phyloP scores from a whole-genome alignment of 1,140 invertebrate genomes.

The Metaphire vulgaris region DNA sequence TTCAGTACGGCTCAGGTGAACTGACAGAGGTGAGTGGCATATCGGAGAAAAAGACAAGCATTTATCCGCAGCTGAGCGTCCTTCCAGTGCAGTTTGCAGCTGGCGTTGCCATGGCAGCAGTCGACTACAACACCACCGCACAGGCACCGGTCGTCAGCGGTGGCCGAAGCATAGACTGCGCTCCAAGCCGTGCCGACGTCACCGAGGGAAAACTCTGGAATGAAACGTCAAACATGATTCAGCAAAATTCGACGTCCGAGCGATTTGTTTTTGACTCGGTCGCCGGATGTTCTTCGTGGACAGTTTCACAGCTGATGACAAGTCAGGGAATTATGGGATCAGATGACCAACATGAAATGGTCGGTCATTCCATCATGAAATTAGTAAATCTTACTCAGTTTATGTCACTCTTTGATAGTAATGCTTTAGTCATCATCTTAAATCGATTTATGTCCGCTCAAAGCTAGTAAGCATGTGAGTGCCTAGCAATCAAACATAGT shows the following conservation, averaged over 20 bases:
- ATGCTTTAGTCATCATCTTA: too few relatives aligned
- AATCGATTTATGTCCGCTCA: too few relatives aligned
- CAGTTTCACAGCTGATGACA: not conserved
- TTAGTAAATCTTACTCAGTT: too few relatives aligned
- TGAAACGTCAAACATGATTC: not conserved
- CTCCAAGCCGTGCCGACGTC: not conserved
- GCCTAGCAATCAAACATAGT: too few relatives aligned
- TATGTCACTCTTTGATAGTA: too few relatives aligned
- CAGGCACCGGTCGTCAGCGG: not conserved
- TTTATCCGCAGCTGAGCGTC: not conserved
- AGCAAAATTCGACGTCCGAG: not conserved
- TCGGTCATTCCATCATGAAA: too few relatives aligned
- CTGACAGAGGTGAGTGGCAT: not conserved
- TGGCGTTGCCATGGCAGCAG: not conserved
- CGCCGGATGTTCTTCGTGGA: not conserved
- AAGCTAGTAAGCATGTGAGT: too few relatives aligned
- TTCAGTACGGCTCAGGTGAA: not conserved
- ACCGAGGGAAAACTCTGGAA: not conserved
- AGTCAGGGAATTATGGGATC: not conserved
- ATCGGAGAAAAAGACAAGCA: not conserved
- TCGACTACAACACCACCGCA: not conserved
- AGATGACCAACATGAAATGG: not conserved
- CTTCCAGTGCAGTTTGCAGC: not conserved
- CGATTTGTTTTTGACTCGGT: not conserved
- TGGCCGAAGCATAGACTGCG: not conserved